Evolutionary conservation across 2,113 vertebrate genomes (phyloP), one percentile per base, ranked within the genome.

Genomic region (Halichoerus grypus): DNA sequence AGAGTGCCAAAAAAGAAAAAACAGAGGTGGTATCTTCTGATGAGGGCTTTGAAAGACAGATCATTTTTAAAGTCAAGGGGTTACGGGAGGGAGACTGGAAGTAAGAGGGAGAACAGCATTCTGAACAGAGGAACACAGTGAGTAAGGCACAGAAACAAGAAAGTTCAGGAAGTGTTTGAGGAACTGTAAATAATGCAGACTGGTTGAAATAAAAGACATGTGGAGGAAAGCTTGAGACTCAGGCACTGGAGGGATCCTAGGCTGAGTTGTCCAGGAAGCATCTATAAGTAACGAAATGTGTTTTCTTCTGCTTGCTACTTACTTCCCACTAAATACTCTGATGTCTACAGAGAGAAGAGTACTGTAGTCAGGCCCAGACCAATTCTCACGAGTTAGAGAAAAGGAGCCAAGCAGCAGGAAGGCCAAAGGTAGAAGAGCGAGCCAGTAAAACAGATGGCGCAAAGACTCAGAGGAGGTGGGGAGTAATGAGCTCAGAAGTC

Each of bases 11-110:
- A 57, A 91, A 92, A 82, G 61, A 72, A 46, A 80, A 91, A 77
- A 36, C 28, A 87, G 28, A 59, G 49, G 4, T 59, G 22, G 28
- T 19, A 57, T 72, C 19, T 72, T 31, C 24, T 55, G 31, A 94
- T 21, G 11, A 67, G 24, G 36, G 28, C 6, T n/a, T 76, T 72
- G 22, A 91, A 80, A 31, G 46, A 81, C 4, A 11, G 51, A 69
- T 24, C 12, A 46, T 81, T 87, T 96, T 91, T 96, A 42, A 96
- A 83, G 61, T 59, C 55, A n/a, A 89, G 53, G 33, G 7, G 18
- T 31, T 59, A 59, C 51, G n/a, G 5, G 24, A 65, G 82, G 8
- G 42, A 77, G 55, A 36, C 5, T 67, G 24, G 7, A 36, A 55
- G 81, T 49, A 74, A 80, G 14, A 87, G 72, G 21, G 1, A 94